Percentiles rank a stretch among this genome's conserved stretches.
These are phyloP conservation scores for Mirza zaza DNA, from an alignment of 2,113 vertebrate species.

Conservation along the genomic window DNA sequence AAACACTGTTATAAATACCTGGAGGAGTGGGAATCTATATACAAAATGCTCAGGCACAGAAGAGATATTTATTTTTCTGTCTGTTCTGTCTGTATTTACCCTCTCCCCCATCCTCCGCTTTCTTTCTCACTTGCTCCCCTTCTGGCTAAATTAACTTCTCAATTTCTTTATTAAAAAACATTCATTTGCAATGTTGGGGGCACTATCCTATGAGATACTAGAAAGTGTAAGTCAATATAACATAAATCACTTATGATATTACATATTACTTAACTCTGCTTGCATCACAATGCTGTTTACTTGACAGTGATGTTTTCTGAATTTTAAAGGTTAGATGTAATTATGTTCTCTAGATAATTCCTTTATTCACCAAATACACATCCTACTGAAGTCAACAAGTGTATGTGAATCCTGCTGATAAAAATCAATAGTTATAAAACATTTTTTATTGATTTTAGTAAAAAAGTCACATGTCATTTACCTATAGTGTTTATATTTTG, in stretches of 20 bases:
- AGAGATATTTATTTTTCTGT: neutral
- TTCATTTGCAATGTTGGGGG: neutral
- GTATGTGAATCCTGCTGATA: neutral
- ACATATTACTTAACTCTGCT: conserved; percentile 65
- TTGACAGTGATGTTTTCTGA: conserved; percentile 67
- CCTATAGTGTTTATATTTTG: conserved; percentile 59
- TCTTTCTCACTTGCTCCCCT: neutral
- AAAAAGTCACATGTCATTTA: conserved; percentile 61
- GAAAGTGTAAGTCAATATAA: conserved; percentile 8
- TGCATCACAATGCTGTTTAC: conserved; percentile 55
- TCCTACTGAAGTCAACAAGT: conserved; percentile 60
- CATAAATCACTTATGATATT: conserved; percentile 35
- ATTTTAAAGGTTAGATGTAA: conserved; percentile 74
- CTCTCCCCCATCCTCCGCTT: neutral
- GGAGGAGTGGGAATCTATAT: no score
- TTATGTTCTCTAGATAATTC: conserved; percentile 57
- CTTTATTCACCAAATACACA: conserved; percentile 46
- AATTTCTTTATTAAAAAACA: neutral
- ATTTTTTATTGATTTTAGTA: conserved; percentile 58
- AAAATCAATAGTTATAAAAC: conserved; percentile 64
- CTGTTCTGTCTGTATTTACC: neutral
- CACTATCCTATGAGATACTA: neutral
- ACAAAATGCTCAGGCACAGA: neutral
- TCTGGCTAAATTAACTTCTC: neutral
- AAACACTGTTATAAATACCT: neutral